These are phyloP conservation scores for Odocoileus hemionus DNA, from an alignment of 2,113 vertebrate genomes.

Conservation along the genomic window DNA sequence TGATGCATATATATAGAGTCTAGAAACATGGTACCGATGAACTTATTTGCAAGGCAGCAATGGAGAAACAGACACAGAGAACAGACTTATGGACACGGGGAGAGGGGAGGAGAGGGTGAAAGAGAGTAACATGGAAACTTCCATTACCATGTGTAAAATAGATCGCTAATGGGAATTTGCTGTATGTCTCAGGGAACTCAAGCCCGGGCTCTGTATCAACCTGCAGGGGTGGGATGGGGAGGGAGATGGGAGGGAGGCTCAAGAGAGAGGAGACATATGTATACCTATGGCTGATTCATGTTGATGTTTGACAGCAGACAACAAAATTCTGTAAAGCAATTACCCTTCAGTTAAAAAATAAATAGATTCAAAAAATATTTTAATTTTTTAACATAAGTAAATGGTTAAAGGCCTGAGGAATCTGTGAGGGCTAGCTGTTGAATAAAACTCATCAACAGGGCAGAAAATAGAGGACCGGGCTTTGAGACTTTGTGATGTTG, in stretches of 20 bases:
- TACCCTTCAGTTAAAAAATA: not conserved
- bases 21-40: not conserved
- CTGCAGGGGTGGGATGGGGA: not conserved
- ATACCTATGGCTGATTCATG: not conserved
- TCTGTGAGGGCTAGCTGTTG: not conserved
- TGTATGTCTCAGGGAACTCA: not conserved
- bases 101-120: not conserved
- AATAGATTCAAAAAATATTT: not conserved
- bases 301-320: not conserved
- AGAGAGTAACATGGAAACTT: not conserved
- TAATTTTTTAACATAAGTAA: not conserved
- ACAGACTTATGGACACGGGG: not conserved
- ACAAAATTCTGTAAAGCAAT: not conserved
- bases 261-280: not conserved
- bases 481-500: not conserved
- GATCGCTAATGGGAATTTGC: not conserved
- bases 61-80: not conserved
- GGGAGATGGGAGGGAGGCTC: not conserved
- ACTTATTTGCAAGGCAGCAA: not conserved
- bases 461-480: not conserved
- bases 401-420: not conserved
- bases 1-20: not conserved
- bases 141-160: not conserved
- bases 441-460: not conserved
- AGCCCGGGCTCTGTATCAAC: not conserved